Percentiles rank a stretch among this genome's conserved stretches.
Evolutionary conservation across 2,113 vertebrate genomes (phyloP).

Genomic region (Myiopsitta monachus): DNA sequence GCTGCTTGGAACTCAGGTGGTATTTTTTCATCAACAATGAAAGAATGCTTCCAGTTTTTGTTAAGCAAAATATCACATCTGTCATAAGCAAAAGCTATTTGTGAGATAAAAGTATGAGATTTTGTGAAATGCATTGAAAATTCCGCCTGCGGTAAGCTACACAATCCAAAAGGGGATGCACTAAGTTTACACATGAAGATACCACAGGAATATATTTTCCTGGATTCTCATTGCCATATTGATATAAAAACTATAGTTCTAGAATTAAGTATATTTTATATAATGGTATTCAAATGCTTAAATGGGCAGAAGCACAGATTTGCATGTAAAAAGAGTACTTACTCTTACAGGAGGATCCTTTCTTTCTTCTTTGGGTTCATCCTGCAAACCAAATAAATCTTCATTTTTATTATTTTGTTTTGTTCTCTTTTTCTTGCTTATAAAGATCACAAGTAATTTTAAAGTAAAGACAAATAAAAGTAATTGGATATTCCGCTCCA

Average conservation of each 20-base stretch:
- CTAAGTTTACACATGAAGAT: neutral
- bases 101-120: neutral
- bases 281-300: neutral
- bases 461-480: neutral
- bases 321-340: neutral
- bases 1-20: neutral
- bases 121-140: neutral
- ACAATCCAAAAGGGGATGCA: neutral
- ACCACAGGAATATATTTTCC: neutral
- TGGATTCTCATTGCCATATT: neutral
- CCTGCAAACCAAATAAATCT: slow-evolving; percentile 24
- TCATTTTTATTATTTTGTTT: neutral
- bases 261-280: neutral
- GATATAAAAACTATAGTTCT: neutral
- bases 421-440: neutral
- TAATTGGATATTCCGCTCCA: neutral
- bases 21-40: neutral
- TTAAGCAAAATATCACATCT: neutral
- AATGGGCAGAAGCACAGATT: neutral
- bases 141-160: neutral
- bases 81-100: neutral
- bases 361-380: neutral
- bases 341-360: accelerated
- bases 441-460: neutral
- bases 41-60: neutral